phyloP scores from a whole-genome alignment of 2,797 vertebrate species.

The Gymnopithys bicolor region DNA sequence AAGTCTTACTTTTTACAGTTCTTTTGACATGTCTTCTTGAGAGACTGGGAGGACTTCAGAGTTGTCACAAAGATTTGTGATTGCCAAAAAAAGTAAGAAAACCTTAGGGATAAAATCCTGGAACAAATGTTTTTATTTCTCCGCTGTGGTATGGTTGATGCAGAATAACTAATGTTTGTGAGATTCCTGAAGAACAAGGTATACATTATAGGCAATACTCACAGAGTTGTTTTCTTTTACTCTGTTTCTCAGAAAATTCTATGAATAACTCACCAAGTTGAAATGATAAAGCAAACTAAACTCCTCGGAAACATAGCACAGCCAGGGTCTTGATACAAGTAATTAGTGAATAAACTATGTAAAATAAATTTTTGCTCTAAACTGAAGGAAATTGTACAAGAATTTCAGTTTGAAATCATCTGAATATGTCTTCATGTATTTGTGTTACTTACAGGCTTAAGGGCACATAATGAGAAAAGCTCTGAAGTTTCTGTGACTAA shows the following conservation, averaged over 20 bases:
- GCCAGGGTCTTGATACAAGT: not conserved
- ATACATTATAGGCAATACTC: not conserved
- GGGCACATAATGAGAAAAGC: constrained; percentile 3
- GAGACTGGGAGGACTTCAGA: constrained; percentile 1
- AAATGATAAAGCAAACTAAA: not conserved
- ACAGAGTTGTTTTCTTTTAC: not conserved
- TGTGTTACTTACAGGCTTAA: constrained; percentile 16
- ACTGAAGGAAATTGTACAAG: not conserved
- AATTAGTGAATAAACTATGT: not conserved
- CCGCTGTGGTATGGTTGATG: not conserved
- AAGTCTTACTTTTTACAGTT: constrained; percentile 6
- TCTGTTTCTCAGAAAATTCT: not conserved
- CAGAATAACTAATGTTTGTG: not conserved
- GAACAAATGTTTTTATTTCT: constrained; percentile 29
- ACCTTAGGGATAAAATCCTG: constrained; percentile 13
- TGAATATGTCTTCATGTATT: constrained; percentile 21
- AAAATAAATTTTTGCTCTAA: not conserved
- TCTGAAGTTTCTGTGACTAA: constrained; percentile 32
- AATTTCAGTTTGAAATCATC: constrained; percentile 10
- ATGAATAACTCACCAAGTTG: not conserved
- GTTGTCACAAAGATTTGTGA: constrained; percentile 19
- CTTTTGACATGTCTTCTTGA: constrained; percentile 28
- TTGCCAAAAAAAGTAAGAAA: not conserved
- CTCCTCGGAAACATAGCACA: not conserved
- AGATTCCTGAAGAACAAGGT: not conserved